These are phyloP conservation scores for Blastobasis lacticolella DNA, from an alignment of 2,888 invertebrate genomes.

Conservation along the genomic window DNA sequence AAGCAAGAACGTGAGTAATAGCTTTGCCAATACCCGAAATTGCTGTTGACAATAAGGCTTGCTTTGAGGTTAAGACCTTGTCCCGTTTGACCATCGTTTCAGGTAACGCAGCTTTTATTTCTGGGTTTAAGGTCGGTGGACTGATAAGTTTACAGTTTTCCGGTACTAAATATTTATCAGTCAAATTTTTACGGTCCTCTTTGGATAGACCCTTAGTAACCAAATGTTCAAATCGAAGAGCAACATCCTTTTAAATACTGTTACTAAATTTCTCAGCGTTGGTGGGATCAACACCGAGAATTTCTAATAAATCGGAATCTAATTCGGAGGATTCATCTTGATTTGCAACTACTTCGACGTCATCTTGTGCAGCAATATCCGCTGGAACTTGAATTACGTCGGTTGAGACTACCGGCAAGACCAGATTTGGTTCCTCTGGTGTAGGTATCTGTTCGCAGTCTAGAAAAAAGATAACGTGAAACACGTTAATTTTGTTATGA, in stretches of 20 bases:
- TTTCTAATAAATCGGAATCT: not conserved
- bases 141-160: not conserved
- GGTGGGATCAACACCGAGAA: slow-evolving; percentile 7
- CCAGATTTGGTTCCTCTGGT: too few relatives aligned
- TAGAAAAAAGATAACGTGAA: too few relatives aligned
- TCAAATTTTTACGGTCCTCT: not conserved
- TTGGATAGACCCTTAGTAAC: not conserved
- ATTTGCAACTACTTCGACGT: too few relatives aligned
- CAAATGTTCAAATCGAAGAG: slow-evolving; percentile 3
- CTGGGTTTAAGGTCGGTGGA: slow-evolving; percentile 3
- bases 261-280: slow-evolving; percentile 3
- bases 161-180: slow-evolving; percentile 1
- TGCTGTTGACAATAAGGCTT: slow-evolving; percentile 3
- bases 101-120: slow-evolving; percentile 3
- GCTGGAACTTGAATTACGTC: too few relatives aligned
- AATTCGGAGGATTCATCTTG: too few relatives aligned
- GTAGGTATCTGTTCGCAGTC: too few relatives aligned
- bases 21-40: slow-evolving; percentile 4
- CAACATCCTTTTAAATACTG: slow-evolving; percentile 6
- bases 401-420: too few relatives aligned
- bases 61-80: slow-evolving; percentile 7
- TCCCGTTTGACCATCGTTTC: slow-evolving; percentile 1
- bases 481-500: too few relatives aligned
- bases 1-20: not conserved
- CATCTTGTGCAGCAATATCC: too few relatives aligned